Conservation (phyloP, 2,113 vertebrate species). For the Scomber colias region DNA sequence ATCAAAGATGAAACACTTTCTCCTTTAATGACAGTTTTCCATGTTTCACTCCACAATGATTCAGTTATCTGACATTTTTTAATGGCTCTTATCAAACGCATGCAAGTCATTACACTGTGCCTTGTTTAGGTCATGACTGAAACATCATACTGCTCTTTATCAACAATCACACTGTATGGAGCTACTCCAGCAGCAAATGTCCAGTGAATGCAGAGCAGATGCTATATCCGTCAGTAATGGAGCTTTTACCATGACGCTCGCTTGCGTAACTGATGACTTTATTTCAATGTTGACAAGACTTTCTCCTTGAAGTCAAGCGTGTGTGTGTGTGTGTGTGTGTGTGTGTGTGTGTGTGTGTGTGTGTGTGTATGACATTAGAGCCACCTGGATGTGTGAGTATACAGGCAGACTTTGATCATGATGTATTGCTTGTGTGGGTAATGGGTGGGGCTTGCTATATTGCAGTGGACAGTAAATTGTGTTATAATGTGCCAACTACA, state of each 20-base stretch:
- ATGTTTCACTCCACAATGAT: constrained; percentile 54
- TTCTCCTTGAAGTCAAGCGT: constrained; percentile 46
- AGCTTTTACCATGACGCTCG: constrained; percentile 13
- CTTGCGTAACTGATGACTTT: constrained; percentile 56
- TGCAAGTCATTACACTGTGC: constrained; percentile 40
- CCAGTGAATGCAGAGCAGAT: constrained; percentile 48
- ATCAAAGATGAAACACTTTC: constrained; percentile 1
- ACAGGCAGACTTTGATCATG: constrained; percentile 4
- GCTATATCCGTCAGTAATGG: constrained; percentile 51
- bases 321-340: constrained; percentile 18
- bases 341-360: neutral
- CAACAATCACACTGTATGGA: neutral
- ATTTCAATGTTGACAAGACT: constrained; percentile 51
- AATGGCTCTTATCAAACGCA: constrained; percentile 53
- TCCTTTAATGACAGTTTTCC: constrained; percentile 24
- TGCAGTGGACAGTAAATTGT: no score
- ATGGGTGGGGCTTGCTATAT: constrained; percentile 18
- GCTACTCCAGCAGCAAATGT: constrained; percentile 46
- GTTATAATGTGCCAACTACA: no score
- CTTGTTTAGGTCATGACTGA: constrained; percentile 31
- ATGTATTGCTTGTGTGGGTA: neutral
- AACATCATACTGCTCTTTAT: constrained; percentile 22
- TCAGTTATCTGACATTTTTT: constrained; percentile 28
- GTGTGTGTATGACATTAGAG: constrained; percentile 14
- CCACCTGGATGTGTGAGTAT: constrained; percentile 2